A percentile compares a stretch with the other conserved stretches of the same genome.
phyloP scores from a whole-genome alignment of 2,797 vertebrate species.

The Microctenopoma lineatum region DNA sequence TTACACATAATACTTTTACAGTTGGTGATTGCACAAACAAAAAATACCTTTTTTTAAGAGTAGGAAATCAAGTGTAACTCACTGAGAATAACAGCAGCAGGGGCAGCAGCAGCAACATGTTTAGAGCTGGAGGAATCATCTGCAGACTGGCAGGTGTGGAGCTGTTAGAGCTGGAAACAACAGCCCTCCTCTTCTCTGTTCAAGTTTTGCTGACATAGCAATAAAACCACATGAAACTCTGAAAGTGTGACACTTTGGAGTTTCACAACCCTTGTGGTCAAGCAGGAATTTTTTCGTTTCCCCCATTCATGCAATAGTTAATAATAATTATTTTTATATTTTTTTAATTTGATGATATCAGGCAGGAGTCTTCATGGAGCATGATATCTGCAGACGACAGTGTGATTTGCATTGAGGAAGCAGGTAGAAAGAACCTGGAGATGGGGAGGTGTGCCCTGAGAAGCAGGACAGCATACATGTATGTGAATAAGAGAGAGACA shows the following conservation, averaged over 20 bases:
- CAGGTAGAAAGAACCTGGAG: too few relatives aligned
- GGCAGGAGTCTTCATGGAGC: too few relatives aligned
- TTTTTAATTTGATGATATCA: too few relatives aligned
- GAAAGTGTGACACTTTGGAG: not conserved
- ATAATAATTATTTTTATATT: too few relatives aligned
- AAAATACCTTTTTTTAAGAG: not conserved
- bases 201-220: not conserved
- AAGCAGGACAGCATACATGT: too few relatives aligned
- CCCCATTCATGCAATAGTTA: not conserved
- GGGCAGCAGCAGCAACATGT: conserved; percentile 44
- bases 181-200: not conserved
- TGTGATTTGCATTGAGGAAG: too few relatives aligned
- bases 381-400: too few relatives aligned
- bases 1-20: not conserved
- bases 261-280: conserved; percentile 1
- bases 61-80: conserved; percentile 25
- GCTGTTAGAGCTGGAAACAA: not conserved
- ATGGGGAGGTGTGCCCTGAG: too few relatives aligned
- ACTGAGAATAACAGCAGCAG: conserved; percentile 46
- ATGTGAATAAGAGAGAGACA: too few relatives aligned
- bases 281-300: not conserved
- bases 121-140: conserved; percentile 10
- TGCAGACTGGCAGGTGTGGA: not conserved
- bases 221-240: conserved; percentile 17
- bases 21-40: not conserved